Base-by-base conservation (phyloP, 2,888 invertebrate species). In the Rhagium mordax region DNA sequence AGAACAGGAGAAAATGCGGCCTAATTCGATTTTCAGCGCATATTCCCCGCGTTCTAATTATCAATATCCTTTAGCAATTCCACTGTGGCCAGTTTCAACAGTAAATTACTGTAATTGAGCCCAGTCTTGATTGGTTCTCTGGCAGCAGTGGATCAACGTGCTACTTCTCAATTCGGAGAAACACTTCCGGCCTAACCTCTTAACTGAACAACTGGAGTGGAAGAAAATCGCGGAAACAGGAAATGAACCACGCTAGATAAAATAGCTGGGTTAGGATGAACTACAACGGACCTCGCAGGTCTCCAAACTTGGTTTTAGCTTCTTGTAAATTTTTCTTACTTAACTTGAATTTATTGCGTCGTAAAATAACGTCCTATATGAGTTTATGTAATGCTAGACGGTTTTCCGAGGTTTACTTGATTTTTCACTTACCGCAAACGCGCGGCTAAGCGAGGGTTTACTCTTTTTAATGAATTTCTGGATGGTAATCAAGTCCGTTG, bases 231-330 rank as follows among this genome's bases (percentile, higher is more conserved):
- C 77, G 81, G 79, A 78, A 80, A 74, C 81, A 74, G 81, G 81
- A 81, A 81, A 81, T 81, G 81, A 81, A 79, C 74, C 74, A 69
- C 71, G 78, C 76, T 71, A 79, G 79, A 81, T 81, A 79, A 80
- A 81, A 78, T 75, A 69, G 76, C 75, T 41, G 61, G 71, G 67
- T 27, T 41, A 55, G 47, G 66, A 61, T 66, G 73, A 60, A 67
- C 59, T 64, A 33, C 47, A 65, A 51, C 41, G 27, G 65, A 66
- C 70, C 47, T 55, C 51, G 49, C 15, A 20, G 55, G 68, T 65
- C 65, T 65, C 65, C 65, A 65, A 65, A 65, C 65, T 65, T 65
- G 65, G 65, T 53, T 33, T 65, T 65, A 51, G 65, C 29, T 27
- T 65, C 51, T 65, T 65, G 65, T 65, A 65, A 65, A 65, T 65